Conservation (phyloP, 2,797 vertebrate species). For the Monodelphis domestica region DNA sequence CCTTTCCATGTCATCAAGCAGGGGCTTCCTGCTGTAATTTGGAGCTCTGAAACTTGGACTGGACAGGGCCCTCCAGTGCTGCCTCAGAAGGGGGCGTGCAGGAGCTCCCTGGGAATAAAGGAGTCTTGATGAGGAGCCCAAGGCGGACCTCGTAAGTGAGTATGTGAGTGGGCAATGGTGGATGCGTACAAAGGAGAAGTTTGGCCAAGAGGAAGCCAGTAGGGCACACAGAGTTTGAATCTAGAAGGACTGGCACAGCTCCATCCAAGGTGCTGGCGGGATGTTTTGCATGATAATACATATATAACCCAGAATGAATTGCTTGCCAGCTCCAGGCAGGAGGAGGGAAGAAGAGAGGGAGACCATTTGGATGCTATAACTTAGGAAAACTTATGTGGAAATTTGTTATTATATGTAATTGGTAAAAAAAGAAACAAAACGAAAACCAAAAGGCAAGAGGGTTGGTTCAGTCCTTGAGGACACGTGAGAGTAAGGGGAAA, state of each 20-base stretch:
- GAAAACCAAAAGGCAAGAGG: no score
- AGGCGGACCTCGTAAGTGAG: background rate
- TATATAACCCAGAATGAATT: no score
- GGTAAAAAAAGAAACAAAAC: no score
- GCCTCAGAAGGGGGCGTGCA: background rate
- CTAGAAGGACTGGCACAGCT: background rate
- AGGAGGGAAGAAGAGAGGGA: no score
- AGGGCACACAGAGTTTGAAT: background rate
- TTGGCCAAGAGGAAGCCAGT: background rate
- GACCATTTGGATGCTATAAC: no score
- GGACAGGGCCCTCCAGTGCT: background rate
- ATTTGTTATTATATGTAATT: no score
- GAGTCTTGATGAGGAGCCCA: background rate
- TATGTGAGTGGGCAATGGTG: background rate
- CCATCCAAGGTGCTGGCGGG: no score
- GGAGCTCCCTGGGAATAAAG: background rate
- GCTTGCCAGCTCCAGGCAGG: no score
- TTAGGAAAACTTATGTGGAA: no score
- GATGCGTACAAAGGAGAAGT: background rate
- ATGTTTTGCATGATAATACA: no score
- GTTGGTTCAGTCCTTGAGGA: background rate
- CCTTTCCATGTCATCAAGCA: background rate
- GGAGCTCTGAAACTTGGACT: background rate
- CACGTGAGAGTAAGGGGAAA: background rate
- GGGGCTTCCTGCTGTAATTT: background rate